Percentiles rank a stretch among this genome's conserved stretches.
Evolutionary conservation across 2,797 vertebrate genomes (phyloP).

Genomic region (Echeneis naucrates): DNA sequence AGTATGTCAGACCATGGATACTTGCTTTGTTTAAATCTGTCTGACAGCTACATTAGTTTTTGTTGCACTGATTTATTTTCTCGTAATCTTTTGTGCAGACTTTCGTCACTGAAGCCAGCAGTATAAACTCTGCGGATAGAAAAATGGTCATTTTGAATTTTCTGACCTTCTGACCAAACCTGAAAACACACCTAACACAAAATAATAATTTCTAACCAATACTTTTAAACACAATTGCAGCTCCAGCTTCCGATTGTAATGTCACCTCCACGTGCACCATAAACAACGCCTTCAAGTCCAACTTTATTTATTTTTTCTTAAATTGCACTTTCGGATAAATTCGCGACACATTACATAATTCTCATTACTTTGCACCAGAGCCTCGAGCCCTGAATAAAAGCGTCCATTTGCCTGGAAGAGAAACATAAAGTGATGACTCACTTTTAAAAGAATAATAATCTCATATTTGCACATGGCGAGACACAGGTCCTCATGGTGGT

Average conservation of each 20-base stretch:
- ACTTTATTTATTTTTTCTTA: conserved; percentile 1
- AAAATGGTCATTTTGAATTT: conserved; percentile 25
- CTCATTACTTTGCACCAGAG: conserved; percentile 24
- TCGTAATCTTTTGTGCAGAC: conserved; percentile 15
- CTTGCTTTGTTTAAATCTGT: conserved; percentile 72
- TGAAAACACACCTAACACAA: conserved; percentile 37
- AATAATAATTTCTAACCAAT: conserved; percentile 38
- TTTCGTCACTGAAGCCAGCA: conserved; percentile 20
- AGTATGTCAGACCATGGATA: conserved; percentile 43
- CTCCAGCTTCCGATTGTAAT: conserved; percentile 7
- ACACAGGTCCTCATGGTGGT: conserved; percentile 72
- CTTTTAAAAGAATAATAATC: conserved; percentile 75
- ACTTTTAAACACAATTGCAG: conserved; percentile 18
- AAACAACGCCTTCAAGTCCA: conserved; percentile 23
- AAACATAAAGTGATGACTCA: conserved; percentile 69
- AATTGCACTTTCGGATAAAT: conserved; percentile 8
- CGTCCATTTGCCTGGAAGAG: conserved; percentile 24
- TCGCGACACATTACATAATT: conserved; percentile 42
- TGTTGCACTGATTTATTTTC: conserved; percentile 46
- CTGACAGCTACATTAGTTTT: conserved; percentile 62
- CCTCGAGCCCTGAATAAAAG: conserved; percentile 31
- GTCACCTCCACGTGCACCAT: conserved; percentile 4
- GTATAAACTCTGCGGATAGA: conserved; percentile 16
- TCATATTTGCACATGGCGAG: conserved; percentile 78
- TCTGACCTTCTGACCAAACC: conserved; percentile 21